phyloP scores from a whole-genome alignment of 1,140 invertebrate species.

The Scaptomyza graminum region DNA sequence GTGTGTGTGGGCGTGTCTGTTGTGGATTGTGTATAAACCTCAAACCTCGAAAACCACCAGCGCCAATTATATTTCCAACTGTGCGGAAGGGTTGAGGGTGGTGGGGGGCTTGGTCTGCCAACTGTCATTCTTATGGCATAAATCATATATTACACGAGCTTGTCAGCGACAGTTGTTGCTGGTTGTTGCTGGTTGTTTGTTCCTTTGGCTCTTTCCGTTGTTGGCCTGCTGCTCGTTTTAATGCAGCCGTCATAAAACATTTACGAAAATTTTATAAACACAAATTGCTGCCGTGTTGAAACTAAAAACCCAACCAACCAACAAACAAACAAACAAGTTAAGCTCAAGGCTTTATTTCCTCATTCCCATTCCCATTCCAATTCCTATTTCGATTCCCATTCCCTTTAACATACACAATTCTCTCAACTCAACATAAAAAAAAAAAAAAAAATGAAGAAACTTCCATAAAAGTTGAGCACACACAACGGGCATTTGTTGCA shows the following conservation, averaged over 20 bases:
- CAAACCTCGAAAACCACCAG: too few relatives aligned
- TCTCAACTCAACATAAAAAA: neutral
- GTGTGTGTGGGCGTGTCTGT: slow-evolving; percentile 1
- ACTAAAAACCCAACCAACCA: slow-evolving; percentile 57
- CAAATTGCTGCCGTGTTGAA: slow-evolving; percentile 53
- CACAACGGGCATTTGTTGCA: slow-evolving; percentile 50
- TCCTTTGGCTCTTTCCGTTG: neutral
- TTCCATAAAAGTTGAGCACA: slow-evolving; percentile 62
- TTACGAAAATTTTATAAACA: slow-evolving; percentile 46
- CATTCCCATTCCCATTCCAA: neutral
- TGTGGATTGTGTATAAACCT: too few relatives aligned
- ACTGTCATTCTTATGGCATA: slow-evolving; percentile 66
- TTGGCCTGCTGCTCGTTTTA: slow-evolving; percentile 27
- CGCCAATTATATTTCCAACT: slow-evolving; percentile 54
- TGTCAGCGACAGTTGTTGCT: slow-evolving; percentile 63
- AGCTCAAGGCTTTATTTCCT: slow-evolving; percentile 4
- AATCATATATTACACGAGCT: slow-evolving; percentile 71
- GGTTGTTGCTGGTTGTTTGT: neutral
- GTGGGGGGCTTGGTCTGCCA: slow-evolving; percentile 5
- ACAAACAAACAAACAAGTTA: slow-evolving; percentile 25
- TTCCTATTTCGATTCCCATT: too few relatives aligned
- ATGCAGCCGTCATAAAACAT: slow-evolving; percentile 47
- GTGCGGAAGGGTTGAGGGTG: neutral
- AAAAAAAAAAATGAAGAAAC: slow-evolving; percentile 30
- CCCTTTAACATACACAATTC: neutral